Evolutionary conservation across 2,888 invertebrate species (phyloP).

Genomic region (Yponomeuta sedellus): DNA sequence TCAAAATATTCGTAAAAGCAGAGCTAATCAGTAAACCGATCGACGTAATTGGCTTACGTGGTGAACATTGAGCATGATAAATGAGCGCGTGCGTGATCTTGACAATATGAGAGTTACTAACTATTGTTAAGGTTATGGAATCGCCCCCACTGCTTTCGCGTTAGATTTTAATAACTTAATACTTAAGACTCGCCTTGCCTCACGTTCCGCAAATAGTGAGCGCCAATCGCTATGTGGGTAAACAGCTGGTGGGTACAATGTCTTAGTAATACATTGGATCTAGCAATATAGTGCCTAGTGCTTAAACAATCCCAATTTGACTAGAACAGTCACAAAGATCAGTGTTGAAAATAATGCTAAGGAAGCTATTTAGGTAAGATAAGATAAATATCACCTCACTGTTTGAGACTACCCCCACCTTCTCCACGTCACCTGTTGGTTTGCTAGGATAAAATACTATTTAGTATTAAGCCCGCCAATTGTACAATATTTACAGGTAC

Average conservation of each 20-base stretch:
- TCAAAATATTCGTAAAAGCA: conserved; percentile 26
- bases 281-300: neutral
- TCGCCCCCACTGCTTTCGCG: neutral
- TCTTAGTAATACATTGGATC: neutral
- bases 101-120: conserved; percentile 38
- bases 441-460: too few species aligned
- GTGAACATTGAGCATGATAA: conserved; percentile 42
- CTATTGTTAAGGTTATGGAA: neutral
- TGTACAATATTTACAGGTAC: too few species aligned
- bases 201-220: neutral
- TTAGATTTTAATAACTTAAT: neutral
- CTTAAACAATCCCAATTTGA: too few species aligned
- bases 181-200: neutral
- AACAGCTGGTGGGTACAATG: neutral
- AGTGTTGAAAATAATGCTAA: too few species aligned
- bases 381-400: too few species aligned
- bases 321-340: too few species aligned
- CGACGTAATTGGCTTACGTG: conserved; percentile 25
- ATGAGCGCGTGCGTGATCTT: conserved; percentile 45
- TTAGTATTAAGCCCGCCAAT: too few species aligned
- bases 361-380: too few species aligned
- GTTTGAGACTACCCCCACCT: too few species aligned
- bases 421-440: too few species aligned
- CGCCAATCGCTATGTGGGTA: neutral
- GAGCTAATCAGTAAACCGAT: conserved; percentile 30